Percentiles rank a stretch among this genome's conserved stretches.
phyloP scores from a whole-genome alignment of 1,140 invertebrate genomes.

The Nasonia vitripennis region DNA sequence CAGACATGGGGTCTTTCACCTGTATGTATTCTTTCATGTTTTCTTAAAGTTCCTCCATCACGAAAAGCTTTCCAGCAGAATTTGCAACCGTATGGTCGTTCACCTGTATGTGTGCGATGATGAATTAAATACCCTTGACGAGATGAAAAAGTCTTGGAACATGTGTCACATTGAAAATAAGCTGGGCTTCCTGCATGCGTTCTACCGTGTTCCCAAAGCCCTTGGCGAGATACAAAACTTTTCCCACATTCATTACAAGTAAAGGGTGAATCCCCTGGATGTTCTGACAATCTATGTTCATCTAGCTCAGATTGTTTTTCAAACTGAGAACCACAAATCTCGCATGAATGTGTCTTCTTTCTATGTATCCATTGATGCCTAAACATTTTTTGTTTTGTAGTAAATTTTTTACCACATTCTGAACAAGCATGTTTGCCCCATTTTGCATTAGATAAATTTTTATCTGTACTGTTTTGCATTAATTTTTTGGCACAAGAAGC shows the following conservation, averaged over 20 bases:
- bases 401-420: conserved; percentile 74
- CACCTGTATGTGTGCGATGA: conserved; percentile 78
- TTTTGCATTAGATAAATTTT: conserved; percentile 61
- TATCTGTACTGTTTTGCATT: conserved; percentile 63
- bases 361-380: conserved; percentile 76
- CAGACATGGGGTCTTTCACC: conserved; percentile 82
- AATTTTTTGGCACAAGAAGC: conserved; percentile 69
- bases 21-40: conserved; percentile 80
- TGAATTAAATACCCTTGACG: conserved; percentile 84
- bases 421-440: conserved; percentile 72
- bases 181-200: conserved; percentile 72
- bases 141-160: conserved; percentile 74
- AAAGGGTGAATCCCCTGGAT: conserved; percentile 72
- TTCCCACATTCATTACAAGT: conserved; percentile 73
- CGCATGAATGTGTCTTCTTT: conserved; percentile 73
- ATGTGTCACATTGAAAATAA: conserved; percentile 78
- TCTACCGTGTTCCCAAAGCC: conserved; percentile 75
- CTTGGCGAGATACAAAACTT: conserved; percentile 73
- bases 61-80: conserved; percentile 89
- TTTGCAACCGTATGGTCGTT: conserved; percentile 82
- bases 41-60: conserved; percentile 77
- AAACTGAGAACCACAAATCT: conserved; percentile 72
- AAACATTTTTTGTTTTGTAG: conserved; percentile 75
- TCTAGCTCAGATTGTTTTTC: conserved; percentile 71
- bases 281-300: conserved; percentile 70